These are phyloP conservation scores for Bombus superbus DNA, from an alignment of 1,140 invertebrate genomes.

Conservation along the genomic window DNA sequence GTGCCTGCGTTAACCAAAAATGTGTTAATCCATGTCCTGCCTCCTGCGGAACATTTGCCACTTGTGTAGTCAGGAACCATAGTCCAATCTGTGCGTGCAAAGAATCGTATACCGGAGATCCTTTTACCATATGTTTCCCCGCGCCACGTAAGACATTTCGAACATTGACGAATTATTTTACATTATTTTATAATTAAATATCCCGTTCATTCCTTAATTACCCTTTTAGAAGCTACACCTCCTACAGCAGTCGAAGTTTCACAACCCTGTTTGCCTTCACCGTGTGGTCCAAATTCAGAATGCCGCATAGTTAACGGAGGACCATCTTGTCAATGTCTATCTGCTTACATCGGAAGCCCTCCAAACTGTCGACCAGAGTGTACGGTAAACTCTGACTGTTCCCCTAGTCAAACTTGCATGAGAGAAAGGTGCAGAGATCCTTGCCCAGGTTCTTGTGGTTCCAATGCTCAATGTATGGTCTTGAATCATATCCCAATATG, in stretches of 20 bases:
- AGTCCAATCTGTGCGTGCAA: constrained; percentile 89
- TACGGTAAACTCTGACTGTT: constrained; percentile 83
- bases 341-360: constrained; percentile 86
- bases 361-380: constrained; percentile 88
- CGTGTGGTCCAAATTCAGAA: constrained; percentile 88
- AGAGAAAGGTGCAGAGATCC: constrained; percentile 85
- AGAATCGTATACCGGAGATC: constrained; percentile 87
- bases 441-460: constrained; percentile 91
- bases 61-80: constrained; percentile 89
- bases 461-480: constrained; percentile 87
- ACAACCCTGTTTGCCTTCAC: constrained; percentile 89
- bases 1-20: constrained; percentile 86
- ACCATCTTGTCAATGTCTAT: constrained; percentile 86
- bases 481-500: constrained; percentile 91
- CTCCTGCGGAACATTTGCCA: constrained; percentile 85
- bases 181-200: constrained; percentile 52
- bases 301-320: constrained; percentile 85
- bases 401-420: constrained; percentile 79
- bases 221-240: background rate
- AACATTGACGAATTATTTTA: background rate
- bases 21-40: constrained; percentile 89
- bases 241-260: constrained; percentile 68
- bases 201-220: background rate
- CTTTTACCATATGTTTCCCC: constrained; percentile 82
- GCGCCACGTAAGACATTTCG: constrained; percentile 72